Base-by-base conservation (phyloP, 2,888 invertebrate genomes). In the Vanessa cardui region DNA sequence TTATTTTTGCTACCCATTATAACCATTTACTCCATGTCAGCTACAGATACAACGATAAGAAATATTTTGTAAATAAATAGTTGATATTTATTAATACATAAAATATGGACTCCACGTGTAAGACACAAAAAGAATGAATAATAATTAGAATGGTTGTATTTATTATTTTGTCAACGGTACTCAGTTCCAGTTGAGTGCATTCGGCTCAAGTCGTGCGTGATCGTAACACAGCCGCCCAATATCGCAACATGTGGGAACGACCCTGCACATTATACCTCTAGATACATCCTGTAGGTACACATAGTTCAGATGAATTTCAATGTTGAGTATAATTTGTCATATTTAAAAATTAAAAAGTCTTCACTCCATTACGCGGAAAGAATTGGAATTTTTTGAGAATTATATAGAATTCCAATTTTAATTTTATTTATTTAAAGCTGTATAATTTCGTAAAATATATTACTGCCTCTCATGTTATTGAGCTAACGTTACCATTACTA, bases 141-240 rank as follows among this genome's bases (percentile, higher is more conserved):
- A 20, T 31, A 50, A 52, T 16, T 21, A 12, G 3, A 39, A 39
- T 0, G 12, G 12, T 12, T 62, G 9, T 54, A 54, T 50, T 4
- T 8, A 16, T 18, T 75, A 73, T 74, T 76, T 76, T 75, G 70
- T 61, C 66, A 69, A 74, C 79, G 73, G 72, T 78, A 78, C 79
- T 78, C 78, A 67, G 84, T 87, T 86, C 77, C 87, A 86, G 87
- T 83, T 86, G 88, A 79, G 74, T 79, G 84, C 77, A 69, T 76
- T 70, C 74, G 70, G 69, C 74, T 73, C 80, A 79, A 78, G 75
- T 84, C 90, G 89, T 89, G 89, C 89, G 86, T 77, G 74, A 73
- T 76, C 73, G 78, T 76, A 80, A 88, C 87, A 89, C 79, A 81
- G 84, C 83, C 87, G 81, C 85, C 84, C 89, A 89, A 90, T 89